Percentiles rank a stretch among this genome's conserved stretches.
phyloP scores from a whole-genome alignment of 1,140 invertebrate species.

The Drosophila lini region DNA sequence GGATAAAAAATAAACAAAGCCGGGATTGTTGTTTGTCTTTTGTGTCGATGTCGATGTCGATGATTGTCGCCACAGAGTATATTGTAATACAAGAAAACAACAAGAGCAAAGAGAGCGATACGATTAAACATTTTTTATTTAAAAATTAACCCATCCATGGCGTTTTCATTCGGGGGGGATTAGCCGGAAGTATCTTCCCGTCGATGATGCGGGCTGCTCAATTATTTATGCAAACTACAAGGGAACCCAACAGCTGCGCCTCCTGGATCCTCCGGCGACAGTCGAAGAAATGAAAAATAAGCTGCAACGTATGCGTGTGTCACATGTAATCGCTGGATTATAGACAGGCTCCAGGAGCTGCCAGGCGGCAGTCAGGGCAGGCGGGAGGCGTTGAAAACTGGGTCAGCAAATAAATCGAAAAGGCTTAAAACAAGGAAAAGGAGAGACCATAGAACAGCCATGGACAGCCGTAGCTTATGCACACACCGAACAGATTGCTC shows the following conservation, averaged over 20 bases:
- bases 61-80: slow-evolving; percentile 26
- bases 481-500: slow-evolving; percentile 41
- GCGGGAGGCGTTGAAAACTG: slow-evolving; percentile 58
- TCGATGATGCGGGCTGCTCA: slow-evolving; percentile 26
- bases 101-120: slow-evolving; percentile 46
- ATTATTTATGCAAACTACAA: slow-evolving; percentile 78
- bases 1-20: slow-evolving; percentile 17
- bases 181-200: slow-evolving; percentile 20
- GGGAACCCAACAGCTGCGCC: slow-evolving; percentile 53
- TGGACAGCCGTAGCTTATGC: slow-evolving; percentile 49
- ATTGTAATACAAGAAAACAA: slow-evolving; percentile 36
- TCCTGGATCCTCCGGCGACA: slow-evolving; percentile 44
- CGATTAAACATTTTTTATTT: slow-evolving; percentile 72
- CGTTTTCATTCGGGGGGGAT: slow-evolving; percentile 38
- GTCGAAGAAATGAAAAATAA: slow-evolving; percentile 79
- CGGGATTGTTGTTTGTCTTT: slow-evolving; percentile 52
- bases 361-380: slow-evolving; percentile 2
- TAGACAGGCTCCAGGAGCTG: slow-evolving; percentile 62
- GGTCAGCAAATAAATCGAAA: slow-evolving; percentile 80
- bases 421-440: slow-evolving; percentile 58
- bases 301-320: slow-evolving; percentile 80
- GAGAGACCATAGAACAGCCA: slow-evolving; percentile 40
- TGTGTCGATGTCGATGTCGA: slow-evolving; percentile 10
- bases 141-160: slow-evolving; percentile 41
- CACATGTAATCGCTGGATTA: slow-evolving; percentile 81